Evolutionary conservation across 2,888 invertebrate species (phyloP).

Genomic region (Apodemia duryi): DNA sequence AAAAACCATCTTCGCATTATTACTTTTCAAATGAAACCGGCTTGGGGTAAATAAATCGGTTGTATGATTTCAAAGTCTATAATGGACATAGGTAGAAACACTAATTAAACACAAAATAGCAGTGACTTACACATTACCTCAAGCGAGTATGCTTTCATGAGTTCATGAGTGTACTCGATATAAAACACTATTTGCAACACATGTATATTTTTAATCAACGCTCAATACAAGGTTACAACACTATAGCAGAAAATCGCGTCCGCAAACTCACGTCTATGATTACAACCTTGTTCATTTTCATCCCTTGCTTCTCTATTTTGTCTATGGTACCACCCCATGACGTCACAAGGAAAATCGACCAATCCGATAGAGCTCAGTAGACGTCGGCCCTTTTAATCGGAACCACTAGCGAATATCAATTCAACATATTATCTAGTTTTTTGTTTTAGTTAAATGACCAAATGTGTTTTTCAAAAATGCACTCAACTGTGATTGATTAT

Average conservation of each 20-base stretch:
- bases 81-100: too few species aligned
- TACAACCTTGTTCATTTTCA: slow-evolving; percentile 16
- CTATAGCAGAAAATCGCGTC: slow-evolving; percentile 36
- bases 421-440: slow-evolving; percentile 51
- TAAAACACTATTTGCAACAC: slow-evolving; percentile 8
- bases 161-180: background rate
- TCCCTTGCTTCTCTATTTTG: slow-evolving; percentile 53
- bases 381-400: slow-evolving; percentile 64
- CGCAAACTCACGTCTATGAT: slow-evolving; percentile 41
- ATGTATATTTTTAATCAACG: background rate
- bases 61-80: too few species aligned
- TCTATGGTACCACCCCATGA: slow-evolving; percentile 79
- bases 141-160: background rate
- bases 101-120: background rate
- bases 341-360: slow-evolving; percentile 82
- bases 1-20: too few species aligned
- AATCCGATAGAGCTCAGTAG: slow-evolving; percentile 77
- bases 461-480: slow-evolving; percentile 57
- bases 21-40: too few species aligned
- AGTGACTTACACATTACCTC: background rate
- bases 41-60: too few species aligned
- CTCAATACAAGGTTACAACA: slow-evolving; percentile 3
- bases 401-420: slow-evolving; percentile 60
- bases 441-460: slow-evolving; percentile 70
- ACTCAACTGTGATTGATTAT: slow-evolving; percentile 56